Conservation (phyloP, 2,797 vertebrate species). For the Melanotaenia nigrans region DNA sequence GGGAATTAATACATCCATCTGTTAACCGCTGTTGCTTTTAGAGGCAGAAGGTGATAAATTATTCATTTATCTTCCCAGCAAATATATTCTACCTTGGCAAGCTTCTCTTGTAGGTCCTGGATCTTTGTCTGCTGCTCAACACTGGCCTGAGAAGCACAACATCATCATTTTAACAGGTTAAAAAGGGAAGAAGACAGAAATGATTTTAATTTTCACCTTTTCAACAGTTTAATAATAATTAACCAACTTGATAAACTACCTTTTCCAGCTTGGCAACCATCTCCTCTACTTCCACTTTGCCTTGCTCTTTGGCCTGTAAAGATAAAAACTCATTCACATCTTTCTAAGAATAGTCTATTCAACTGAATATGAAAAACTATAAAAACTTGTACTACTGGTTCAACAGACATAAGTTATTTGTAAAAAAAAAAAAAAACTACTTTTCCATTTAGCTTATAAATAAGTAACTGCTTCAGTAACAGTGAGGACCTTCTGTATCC, state of each 20-base stretch:
- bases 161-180: neutral
- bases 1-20: conserved; percentile 22
- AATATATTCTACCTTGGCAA: conserved; percentile 87
- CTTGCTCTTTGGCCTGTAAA: conserved; percentile 94
- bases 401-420: neutral
- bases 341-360: neutral
- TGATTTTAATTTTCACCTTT: neutral
- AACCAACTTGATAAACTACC: conserved; percentile 76
- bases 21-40: conserved; percentile 37
- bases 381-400: neutral
- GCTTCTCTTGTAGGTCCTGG: conserved; percentile 95
- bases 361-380: neutral
- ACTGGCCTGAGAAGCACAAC: conserved; percentile 84
- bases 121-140: conserved; percentile 94
- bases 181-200: neutral
- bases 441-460: neutral
- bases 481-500: conserved; percentile 90
- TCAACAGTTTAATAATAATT: neutral
- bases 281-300: conserved; percentile 93
- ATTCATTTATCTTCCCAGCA: conserved; percentile 51
- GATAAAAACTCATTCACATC: conserved; percentile 12
- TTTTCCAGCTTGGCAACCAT: conserved; percentile 91
- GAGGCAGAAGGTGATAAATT: conserved; percentile 37
- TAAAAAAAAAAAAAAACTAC: neutral
- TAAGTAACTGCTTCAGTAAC: conserved; percentile 20